phyloP scores from a whole-genome alignment of 2,888 invertebrate species.

The Brachypalpus laphriformis region DNA sequence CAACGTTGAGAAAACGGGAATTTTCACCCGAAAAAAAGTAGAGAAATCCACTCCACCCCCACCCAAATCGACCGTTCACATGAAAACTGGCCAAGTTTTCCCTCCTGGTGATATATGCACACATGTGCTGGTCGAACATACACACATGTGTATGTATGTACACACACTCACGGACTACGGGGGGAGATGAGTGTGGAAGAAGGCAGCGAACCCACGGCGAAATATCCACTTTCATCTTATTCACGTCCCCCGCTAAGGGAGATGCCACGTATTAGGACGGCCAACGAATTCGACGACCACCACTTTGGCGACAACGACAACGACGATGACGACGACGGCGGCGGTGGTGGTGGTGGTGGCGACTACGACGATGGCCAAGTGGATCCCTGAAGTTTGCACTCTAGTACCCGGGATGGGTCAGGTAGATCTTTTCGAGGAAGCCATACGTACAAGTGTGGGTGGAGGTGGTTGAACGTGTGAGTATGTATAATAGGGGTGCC shows the following conservation, averaged over 20 bases:
- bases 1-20: conserved; percentile 72
- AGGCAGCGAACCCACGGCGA: conserved; percentile 69
- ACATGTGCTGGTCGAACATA: conserved; percentile 54
- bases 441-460: not conserved
- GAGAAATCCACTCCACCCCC: conserved; percentile 50
- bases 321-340: not conserved
- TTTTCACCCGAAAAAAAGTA: conserved; percentile 71
- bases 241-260: conserved; percentile 71
- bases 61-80: conserved; percentile 28
- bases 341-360: conserved; percentile 11
- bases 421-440: conserved; percentile 65
- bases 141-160: conserved; percentile 23
- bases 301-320: conserved; percentile 34
- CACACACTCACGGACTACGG: not conserved
- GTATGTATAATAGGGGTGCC: conserved; percentile 35
- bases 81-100: conserved; percentile 71
- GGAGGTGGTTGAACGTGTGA: conserved; percentile 36
- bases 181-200: conserved; percentile 27
- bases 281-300: conserved; percentile 53
- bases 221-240: conserved; percentile 74
- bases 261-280: conserved; percentile 60
- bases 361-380: conserved; percentile 66
- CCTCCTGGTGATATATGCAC: conserved; percentile 66
- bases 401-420: conserved; percentile 54
- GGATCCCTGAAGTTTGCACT: conserved; percentile 69